phyloP scores from a whole-genome alignment of 2,797 vertebrate genomes.

The Bucorvus abyssinicus region DNA sequence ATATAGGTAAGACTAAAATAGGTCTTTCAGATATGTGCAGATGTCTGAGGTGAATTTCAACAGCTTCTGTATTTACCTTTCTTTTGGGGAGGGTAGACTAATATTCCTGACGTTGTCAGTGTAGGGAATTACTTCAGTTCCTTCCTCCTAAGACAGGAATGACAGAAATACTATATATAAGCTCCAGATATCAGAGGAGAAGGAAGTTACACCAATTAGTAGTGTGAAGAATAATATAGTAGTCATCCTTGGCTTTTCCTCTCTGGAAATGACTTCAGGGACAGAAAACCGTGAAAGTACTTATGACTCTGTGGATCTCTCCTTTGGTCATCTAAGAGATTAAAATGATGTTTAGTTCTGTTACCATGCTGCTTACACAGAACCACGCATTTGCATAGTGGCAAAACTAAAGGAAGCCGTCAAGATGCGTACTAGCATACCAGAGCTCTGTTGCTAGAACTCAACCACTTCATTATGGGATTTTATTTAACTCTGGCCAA shows the following conservation, averaged over 20 bases:
- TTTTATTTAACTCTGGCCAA: slow-evolving; percentile 4
- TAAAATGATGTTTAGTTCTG: background rate
- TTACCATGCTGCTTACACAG: background rate
- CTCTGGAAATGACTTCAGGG: slow-evolving; percentile 34
- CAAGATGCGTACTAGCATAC: background rate
- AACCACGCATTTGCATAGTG: background rate
- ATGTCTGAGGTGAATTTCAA: background rate
- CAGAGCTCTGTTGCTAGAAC: background rate
- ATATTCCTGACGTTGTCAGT: slow-evolving; percentile 18
- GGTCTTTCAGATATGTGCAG: background rate
- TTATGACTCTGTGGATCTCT: background rate
- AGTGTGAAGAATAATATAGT: slow-evolving; percentile 1
- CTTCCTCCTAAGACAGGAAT: slow-evolving; percentile 52
- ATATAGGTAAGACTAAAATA: background rate
- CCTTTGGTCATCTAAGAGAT: background rate
- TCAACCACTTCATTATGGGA: background rate
- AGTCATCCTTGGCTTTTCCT: slow-evolving; percentile 4
- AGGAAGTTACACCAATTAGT: slow-evolving; percentile 57
- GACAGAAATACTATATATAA: slow-evolving; percentile 39
- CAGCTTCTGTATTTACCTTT: background rate
- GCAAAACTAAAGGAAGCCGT: background rate
- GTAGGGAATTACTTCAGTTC: slow-evolving; percentile 61
- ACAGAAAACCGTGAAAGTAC: background rate
- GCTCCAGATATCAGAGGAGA: background rate
- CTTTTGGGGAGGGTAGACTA: background rate